Evolutionary conservation across 2,888 invertebrate genomes (phyloP).

Genomic region (Poecilobothrus nobilitatus): DNA sequence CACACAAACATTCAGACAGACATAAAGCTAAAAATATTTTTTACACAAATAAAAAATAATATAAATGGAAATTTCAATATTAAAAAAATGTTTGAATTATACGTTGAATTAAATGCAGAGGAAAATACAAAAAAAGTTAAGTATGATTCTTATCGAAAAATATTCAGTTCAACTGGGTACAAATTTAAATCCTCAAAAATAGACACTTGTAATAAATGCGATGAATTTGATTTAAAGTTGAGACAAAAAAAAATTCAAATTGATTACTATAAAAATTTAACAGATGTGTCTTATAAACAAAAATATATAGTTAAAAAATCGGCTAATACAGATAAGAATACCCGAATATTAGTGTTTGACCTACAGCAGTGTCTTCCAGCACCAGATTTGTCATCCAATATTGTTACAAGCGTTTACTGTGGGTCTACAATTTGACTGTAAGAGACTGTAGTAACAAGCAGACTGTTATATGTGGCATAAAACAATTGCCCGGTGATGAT

Average conservation of each 20-base stretch:
- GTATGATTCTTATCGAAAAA: not conserved
- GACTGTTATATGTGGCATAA: constrained; percentile 14
- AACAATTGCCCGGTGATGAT: constrained; percentile 2
- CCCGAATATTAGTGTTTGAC: not conserved
- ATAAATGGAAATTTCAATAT: not conserved
- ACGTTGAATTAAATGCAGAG: not conserved
- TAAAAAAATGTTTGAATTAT: not conserved
- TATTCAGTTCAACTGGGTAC: not conserved
- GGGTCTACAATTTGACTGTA: constrained; percentile 11
- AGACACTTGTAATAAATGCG: not conserved
- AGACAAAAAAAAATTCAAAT: not conserved
- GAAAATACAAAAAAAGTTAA: not conserved
- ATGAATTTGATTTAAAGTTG: not conserved
- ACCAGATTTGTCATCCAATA: not conserved
- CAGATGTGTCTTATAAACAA: not conserved
- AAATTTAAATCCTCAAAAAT: not conserved
- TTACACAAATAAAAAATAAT: not conserved
- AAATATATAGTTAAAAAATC: not conserved
- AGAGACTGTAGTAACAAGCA: not conserved
- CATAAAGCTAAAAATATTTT: too few relatives aligned
- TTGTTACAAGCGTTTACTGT: constrained; percentile 2
- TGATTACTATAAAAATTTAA: not conserved
- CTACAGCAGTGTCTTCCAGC: not conserved
- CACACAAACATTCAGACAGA: too few relatives aligned
- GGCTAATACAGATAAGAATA: not conserved